These are phyloP conservation scores for Hyposoter dolosus DNA, from an alignment of 2,888 invertebrate genomes.

Conservation along the genomic window DNA sequence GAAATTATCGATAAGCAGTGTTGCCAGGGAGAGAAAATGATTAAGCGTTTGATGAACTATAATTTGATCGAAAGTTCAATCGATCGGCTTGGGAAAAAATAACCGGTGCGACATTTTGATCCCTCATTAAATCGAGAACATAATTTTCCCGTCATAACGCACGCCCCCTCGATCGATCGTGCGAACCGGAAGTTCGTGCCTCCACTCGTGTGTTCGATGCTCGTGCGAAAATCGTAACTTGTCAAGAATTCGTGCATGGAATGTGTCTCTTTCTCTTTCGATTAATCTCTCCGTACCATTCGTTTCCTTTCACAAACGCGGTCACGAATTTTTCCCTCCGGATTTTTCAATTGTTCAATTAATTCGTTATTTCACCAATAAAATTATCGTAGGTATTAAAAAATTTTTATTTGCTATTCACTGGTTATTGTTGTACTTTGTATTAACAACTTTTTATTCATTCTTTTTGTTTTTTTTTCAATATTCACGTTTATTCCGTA, in stretches of 20 bases:
- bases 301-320: not conserved
- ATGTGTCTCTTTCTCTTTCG: not conserved
- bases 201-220: constrained; percentile 21
- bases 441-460: not conserved
- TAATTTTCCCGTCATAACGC: constrained; percentile 12
- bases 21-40: not conserved
- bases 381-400: not conserved
- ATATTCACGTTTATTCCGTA: not conserved
- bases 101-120: not conserved
- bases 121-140: constrained; percentile 13
- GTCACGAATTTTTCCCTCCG: not conserved
- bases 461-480: not conserved
- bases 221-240: constrained; percentile 58
- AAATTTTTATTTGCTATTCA: not conserved
- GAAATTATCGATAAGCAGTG: not conserved
- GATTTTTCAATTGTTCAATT: not conserved
- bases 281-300: not conserved
- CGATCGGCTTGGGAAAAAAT: not conserved
- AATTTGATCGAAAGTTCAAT: constrained; percentile 8
- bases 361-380: not conserved
- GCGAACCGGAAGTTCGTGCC: constrained; percentile 62
- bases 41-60: not conserved
- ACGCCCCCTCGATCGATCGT: constrained; percentile 32
- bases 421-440: not conserved
- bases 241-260: constrained; percentile 6